phyloP scores from a whole-genome alignment of 92 coral and sea anemone genomes.

The Actinostola sp. region DNA sequence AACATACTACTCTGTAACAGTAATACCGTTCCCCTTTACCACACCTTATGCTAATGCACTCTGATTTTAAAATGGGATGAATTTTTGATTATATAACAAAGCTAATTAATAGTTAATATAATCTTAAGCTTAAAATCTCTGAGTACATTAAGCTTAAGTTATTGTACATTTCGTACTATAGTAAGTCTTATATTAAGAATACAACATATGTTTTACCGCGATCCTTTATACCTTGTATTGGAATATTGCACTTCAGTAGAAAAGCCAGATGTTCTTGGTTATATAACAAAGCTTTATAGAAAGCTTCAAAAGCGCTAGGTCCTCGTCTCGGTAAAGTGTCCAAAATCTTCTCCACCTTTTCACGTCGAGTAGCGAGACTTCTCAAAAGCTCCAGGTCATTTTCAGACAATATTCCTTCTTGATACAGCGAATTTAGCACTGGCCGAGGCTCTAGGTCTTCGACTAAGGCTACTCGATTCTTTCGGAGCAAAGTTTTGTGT shows the following conservation, averaged over 20 bases:
- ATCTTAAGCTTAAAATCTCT: too few species aligned
- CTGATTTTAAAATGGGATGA: too few species aligned
- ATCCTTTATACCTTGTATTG: slow-evolving; percentile 41
- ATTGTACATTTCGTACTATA: neutral
- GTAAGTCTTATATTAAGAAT: neutral
- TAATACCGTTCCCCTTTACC: too few species aligned
- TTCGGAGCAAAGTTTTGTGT: slow-evolving; percentile 67
- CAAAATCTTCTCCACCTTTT: slow-evolving; percentile 73
- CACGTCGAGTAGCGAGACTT: slow-evolving; percentile 54
- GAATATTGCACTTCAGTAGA: slow-evolving; percentile 50
- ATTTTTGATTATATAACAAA: too few species aligned
- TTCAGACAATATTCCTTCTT: slow-evolving; percentile 67
- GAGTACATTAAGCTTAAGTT: neutral
- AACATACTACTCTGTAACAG: too few species aligned
- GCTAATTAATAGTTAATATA: too few species aligned
- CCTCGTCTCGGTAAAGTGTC: slow-evolving; percentile 87
- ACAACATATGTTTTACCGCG: too few species aligned
- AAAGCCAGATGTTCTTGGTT: slow-evolving; percentile 76
- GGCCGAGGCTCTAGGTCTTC: slow-evolving; percentile 75
- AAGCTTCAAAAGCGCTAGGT: slow-evolving; percentile 67
- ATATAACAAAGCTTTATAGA: slow-evolving; percentile 65
- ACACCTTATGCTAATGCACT: too few species aligned
- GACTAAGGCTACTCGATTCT: slow-evolving; percentile 65
- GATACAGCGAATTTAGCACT: slow-evolving; percentile 68
- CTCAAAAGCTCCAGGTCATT: slow-evolving; percentile 72